A percentile compares a stretch with the other conserved stretches of the same genome.
Conservation (phyloP, 1,140 invertebrate genomes). For the Cotesia chilonis region DNA sequence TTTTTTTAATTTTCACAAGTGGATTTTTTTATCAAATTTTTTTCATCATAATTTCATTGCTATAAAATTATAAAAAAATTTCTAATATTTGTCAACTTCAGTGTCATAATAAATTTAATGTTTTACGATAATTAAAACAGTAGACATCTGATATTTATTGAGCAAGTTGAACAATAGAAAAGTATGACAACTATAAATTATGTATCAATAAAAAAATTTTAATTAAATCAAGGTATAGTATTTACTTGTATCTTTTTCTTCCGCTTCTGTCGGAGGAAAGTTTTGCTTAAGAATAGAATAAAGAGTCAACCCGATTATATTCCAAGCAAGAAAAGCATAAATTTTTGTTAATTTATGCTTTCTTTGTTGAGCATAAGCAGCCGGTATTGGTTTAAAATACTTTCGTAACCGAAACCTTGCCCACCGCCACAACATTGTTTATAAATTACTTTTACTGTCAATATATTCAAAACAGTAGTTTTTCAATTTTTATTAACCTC, state of each 20-base stretch:
- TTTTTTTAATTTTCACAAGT: no score
- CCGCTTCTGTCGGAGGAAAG: neutral
- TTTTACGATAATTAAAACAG: no score
- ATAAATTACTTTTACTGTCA: neutral
- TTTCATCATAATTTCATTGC: no score
- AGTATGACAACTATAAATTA: no score
- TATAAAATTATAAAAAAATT: neutral
- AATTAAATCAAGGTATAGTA: neutral
- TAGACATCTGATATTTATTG: no score
- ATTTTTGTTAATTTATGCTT: conserved; percentile 17
- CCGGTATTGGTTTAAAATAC: conserved; percentile 29
- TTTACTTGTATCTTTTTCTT: conserved; percentile 21
- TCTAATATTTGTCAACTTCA: neutral
- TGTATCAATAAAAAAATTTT: no score
- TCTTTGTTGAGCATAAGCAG: neutral
- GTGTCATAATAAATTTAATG: neutral
- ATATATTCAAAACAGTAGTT: neutral
- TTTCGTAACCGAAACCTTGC: conserved; percentile 13
- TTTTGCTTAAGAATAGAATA: neutral
- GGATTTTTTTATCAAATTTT: neutral
- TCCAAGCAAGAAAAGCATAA: conserved; percentile 42
- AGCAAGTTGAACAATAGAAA: no score
- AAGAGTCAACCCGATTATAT: neutral
- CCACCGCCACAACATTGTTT: conserved; percentile 16
- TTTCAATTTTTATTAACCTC: neutral